Evolutionary conservation across 1,140 invertebrate genomes (phyloP).

Genomic region (Phymorhynchus buccinoides): DNA sequence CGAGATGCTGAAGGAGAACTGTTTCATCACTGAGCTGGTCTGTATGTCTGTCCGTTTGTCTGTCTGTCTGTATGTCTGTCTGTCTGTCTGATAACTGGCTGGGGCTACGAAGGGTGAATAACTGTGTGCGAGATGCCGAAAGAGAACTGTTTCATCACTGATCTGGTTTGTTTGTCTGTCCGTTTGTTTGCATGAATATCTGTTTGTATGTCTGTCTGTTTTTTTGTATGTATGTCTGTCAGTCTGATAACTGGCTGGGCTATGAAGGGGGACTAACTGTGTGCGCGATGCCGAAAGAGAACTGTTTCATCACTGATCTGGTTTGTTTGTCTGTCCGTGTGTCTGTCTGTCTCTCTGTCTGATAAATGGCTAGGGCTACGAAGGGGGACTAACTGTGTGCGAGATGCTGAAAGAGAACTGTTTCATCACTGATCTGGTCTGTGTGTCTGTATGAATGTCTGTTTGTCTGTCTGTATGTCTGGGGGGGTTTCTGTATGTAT

Average conservation of each 20-base stretch:
- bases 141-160: conserved; percentile 72
- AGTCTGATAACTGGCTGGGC: conserved; percentile 70
- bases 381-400: conserved; percentile 67
- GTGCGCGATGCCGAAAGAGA: conserved; percentile 72
- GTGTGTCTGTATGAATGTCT: not conserved
- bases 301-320: conserved; percentile 71
- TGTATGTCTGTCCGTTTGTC: not conserved
- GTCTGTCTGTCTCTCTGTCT: not conserved
- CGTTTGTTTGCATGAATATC: not conserved
- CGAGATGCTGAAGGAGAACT: conserved; percentile 73
- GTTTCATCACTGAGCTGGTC: conserved; percentile 70
- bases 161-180: conserved; percentile 33
- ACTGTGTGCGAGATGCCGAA: conserved; percentile 71
- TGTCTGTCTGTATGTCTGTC: not conserved
- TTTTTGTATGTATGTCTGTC: not conserved
- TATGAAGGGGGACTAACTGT: conserved; percentile 63
- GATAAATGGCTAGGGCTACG: conserved; percentile 71
- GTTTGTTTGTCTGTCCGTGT: conserved; percentile 44
- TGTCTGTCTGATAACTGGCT: conserved; percentile 68
- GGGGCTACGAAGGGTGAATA: conserved; percentile 62
- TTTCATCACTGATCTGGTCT: conserved; percentile 62
- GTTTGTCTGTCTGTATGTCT: no score
- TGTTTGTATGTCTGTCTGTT: not conserved
- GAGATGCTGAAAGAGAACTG: conserved; percentile 73
- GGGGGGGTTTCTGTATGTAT: not conserved